phyloP scores from a whole-genome alignment of 2,888 invertebrate species.

The Synanthedon myopaeformis region DNA sequence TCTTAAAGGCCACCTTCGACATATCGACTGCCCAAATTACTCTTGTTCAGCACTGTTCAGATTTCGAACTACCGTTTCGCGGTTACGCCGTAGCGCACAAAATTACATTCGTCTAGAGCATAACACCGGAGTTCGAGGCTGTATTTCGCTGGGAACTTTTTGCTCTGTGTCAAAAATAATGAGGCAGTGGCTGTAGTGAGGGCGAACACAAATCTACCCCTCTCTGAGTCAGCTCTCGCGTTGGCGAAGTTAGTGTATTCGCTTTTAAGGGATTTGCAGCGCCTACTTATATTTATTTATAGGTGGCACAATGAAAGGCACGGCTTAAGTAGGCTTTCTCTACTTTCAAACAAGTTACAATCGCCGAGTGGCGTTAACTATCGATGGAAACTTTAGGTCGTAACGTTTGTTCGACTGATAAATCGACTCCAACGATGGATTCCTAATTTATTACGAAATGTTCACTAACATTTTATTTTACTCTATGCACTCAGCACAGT shows the following conservation, averaged over 20 bases:
- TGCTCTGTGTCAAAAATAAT: conserved; percentile 3
- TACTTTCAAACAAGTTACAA: conserved; percentile 4
- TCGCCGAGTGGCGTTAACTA: conserved; percentile 3
- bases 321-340: conserved; percentile 22
- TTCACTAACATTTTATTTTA: too few relatives aligned
- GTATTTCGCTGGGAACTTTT: not conserved
- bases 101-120: not conserved
- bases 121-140: not conserved
- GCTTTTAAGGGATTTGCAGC: conserved; percentile 18
- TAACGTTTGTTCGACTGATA: not conserved
- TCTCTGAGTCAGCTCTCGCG: conserved; percentile 9
- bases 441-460: too few relatives aligned
- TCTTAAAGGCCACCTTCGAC: conserved; percentile 47
- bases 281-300: conserved; percentile 21
- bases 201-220: conserved; percentile 6
- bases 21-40: conserved; percentile 46
- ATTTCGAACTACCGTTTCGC: conserved; percentile 11
- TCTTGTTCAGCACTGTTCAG: conserved; percentile 12
- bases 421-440: not conserved
- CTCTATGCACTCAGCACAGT: too few relatives aligned
- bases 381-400: conserved; percentile 3
- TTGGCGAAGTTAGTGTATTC: conserved; percentile 14
- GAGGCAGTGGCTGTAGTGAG: conserved; percentile 13
- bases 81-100: conserved; percentile 5
- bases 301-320: conserved; percentile 13